Conservation (phyloP, 2,113 vertebrate genomes). For the Shinisaurus crocodilurus region DNA sequence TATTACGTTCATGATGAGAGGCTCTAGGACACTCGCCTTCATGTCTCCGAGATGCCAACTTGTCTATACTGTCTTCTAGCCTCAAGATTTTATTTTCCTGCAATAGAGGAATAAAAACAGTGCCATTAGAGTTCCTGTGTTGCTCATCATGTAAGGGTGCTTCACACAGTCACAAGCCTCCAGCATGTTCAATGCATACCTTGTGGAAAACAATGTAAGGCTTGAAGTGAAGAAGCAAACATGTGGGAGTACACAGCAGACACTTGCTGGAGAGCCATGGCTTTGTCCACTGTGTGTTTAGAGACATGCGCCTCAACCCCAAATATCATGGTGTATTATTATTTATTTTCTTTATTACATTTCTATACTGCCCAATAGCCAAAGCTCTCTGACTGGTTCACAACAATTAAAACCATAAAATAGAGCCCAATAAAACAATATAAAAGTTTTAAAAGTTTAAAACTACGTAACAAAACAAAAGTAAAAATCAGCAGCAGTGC, state of each 20-base stretch:
- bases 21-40: constrained; percentile 49
- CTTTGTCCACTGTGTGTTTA: not conserved
- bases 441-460: too few relatives aligned
- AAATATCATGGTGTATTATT: not conserved
- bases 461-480: too few relatives aligned
- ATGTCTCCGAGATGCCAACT: constrained; percentile 70
- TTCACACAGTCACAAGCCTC: not conserved
- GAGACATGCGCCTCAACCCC: not conserved
- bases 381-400: too few relatives aligned
- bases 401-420: too few relatives aligned
- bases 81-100: constrained; percentile 80
- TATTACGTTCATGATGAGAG: constrained; percentile 49
- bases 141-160: not conserved
- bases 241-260: not conserved
- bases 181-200: not conserved
- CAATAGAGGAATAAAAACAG: not conserved
- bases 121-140: not conserved
- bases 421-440: too few relatives aligned
- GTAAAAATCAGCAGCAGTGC: too few relatives aligned
- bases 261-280: not conserved
- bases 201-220: not conserved
- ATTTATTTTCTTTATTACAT: too few relatives aligned
- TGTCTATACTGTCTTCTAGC: constrained; percentile 73
- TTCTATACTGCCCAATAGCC: too few relatives aligned
- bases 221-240: not conserved